A percentile compares a stretch with the other conserved stretches of the same genome.
Conservation (phyloP, 2,113 vertebrate genomes). For the Alectura lathami region DNA sequence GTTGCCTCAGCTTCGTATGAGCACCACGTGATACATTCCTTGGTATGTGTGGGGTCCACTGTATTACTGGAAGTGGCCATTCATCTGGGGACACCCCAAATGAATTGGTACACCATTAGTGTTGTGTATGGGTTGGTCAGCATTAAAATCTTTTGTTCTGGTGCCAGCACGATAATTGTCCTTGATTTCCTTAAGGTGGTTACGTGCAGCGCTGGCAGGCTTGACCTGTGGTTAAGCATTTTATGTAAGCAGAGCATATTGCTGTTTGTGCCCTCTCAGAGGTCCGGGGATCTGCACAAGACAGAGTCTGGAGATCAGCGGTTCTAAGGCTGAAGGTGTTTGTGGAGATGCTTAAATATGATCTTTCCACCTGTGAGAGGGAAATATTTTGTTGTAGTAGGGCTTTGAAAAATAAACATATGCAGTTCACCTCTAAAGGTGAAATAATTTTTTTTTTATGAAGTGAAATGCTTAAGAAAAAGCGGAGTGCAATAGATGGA, state of each 20-base stretch:
- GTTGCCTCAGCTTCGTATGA: not conserved
- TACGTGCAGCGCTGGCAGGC: not conserved
- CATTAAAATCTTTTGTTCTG: not conserved
- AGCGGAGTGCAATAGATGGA: not conserved
- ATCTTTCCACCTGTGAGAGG: not conserved
- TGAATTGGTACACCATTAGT: not conserved
- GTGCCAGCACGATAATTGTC: conserved; percentile 18
- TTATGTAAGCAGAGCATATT: not conserved
- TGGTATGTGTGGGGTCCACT: not conserved
- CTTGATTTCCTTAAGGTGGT: conserved; percentile 16
- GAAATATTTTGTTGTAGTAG: not conserved
- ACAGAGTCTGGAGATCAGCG: not conserved
- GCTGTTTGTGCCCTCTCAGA: not conserved
- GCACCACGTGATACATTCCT: not conserved
- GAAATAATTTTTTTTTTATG: not conserved
- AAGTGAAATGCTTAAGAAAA: not conserved
- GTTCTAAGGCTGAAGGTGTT: not conserved
- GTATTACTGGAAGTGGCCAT: conserved; percentile 2
- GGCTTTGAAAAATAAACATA: not conserved
- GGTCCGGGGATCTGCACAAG: not conserved
- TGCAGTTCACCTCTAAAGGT: not conserved
- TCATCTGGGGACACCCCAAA: not conserved
- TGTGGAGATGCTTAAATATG: not conserved
- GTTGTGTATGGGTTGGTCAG: not conserved
- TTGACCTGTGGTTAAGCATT: conserved; percentile 25